Evolutionary conservation across 2,888 invertebrate species (phyloP).

Genomic region (Apoda limacodes): DNA sequence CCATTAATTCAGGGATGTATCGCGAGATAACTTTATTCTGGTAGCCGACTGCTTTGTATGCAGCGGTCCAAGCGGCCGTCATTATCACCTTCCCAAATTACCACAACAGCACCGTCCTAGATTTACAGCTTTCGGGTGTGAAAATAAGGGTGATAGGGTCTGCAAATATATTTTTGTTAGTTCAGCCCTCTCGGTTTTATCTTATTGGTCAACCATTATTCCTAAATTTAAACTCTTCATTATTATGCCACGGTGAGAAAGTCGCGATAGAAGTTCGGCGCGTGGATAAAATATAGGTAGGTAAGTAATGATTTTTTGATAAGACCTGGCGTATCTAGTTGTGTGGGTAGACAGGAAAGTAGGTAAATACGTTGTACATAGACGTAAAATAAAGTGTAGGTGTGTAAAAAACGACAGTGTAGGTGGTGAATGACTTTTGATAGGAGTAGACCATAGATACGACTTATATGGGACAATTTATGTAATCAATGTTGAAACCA

Average conservation of each 20-base stretch:
- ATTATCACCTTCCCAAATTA: conserved; percentile 47
- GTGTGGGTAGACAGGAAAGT: no score
- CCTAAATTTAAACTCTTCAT: conserved; percentile 70
- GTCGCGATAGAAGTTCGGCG: conserved; percentile 51
- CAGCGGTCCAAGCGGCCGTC: conserved; percentile 63
- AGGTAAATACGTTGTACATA: no score
- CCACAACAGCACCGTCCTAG: conserved; percentile 12
- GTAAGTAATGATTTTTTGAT: no score
- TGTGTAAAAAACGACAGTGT: no score
- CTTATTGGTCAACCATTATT: conserved; percentile 69
- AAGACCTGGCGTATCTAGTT: no score
- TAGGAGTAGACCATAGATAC: no score
- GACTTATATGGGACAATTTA: no score
- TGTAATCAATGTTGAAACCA: no score
- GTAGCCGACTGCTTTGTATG: conserved; percentile 69
- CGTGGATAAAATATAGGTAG: conserved; percentile 59
- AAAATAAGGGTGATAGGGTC: conserved; percentile 19
- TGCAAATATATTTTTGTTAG: conserved; percentile 28
- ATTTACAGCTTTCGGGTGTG: conserved; percentile 28
- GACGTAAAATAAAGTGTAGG: no score
- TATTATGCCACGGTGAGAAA: conserved; percentile 64
- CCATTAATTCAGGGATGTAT: conserved; percentile 69
- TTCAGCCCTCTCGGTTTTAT: conserved; percentile 62
- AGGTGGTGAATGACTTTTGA: conserved; percentile 63
- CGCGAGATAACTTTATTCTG: conserved; percentile 69